Evolutionary conservation across 2,113 vertebrate genomes (phyloP).

Genomic region (Sinosuthora webbiana): DNA sequence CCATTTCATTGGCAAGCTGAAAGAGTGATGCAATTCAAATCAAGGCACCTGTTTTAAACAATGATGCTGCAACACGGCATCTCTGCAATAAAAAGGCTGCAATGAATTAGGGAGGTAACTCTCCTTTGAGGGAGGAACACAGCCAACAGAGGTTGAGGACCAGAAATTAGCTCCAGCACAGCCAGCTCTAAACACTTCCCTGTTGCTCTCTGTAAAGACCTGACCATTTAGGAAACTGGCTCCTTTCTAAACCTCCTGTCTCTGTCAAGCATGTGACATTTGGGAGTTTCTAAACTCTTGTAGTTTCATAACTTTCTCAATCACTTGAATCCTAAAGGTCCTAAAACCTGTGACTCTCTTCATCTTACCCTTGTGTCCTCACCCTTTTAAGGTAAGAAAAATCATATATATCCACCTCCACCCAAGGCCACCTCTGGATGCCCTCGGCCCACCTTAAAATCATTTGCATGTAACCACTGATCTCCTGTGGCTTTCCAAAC

Average conservation of each 20-base stretch:
- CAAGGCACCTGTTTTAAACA: neutral
- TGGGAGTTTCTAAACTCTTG: neutral
- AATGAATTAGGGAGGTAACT: neutral
- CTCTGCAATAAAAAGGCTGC: neutral
- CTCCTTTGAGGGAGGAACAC: neutral
- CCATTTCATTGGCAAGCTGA: neutral
- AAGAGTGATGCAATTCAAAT: neutral
- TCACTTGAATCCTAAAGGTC: neutral
- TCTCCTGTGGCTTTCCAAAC: neutral
- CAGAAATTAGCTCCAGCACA: neutral
- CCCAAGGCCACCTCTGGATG: neutral
- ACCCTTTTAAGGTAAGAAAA: neutral
- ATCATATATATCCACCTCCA: neutral
- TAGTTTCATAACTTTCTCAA: neutral
- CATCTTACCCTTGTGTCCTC: neutral
- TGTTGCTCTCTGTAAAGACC: neutral
- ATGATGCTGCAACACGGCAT: neutral
- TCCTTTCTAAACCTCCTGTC: neutral
- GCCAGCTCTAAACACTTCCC: neutral
- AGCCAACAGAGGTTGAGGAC: neutral
- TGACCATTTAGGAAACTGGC: neutral
- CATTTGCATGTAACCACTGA: neutral
- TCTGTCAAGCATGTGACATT: neutral
- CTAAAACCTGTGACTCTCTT: neutral
- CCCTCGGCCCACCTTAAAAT: neutral